phyloP scores from a whole-genome alignment of 1,140 invertebrate genomes.

The Solenopsis invicta region DNA sequence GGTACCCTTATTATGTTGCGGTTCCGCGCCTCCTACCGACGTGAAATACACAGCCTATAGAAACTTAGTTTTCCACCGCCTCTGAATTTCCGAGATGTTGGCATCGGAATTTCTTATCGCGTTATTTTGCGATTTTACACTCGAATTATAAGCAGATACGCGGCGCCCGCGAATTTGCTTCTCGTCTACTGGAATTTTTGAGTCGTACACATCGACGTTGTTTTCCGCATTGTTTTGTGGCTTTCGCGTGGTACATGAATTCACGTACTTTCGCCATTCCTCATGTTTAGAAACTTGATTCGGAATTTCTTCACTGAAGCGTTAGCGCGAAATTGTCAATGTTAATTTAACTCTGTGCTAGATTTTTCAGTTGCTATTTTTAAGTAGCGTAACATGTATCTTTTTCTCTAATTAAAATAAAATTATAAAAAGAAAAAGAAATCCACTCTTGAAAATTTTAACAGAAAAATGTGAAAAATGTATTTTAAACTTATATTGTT shows the following conservation, averaged over 20 bases:
- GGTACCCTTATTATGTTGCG: constrained; percentile 50
- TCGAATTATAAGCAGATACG: constrained; percentile 65
- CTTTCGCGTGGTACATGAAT: constrained; percentile 17
- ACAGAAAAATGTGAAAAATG: neutral
- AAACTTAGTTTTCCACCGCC: constrained; percentile 45
- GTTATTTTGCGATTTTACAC: constrained; percentile 64
- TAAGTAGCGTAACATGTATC: neutral
- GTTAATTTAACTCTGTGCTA: neutral
- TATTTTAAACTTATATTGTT: neutral
- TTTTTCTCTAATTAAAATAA: neutral
- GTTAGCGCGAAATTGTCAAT: constrained; percentile 16
- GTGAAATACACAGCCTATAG: constrained; percentile 55
- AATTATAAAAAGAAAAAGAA: neutral
- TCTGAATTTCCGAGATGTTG: constrained; percentile 35
- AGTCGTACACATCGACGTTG: constrained; percentile 41
- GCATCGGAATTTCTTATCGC: constrained; percentile 55
- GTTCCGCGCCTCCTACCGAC: constrained; percentile 21
- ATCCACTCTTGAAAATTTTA: neutral
- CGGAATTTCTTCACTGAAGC: constrained; percentile 30
- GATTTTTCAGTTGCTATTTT: neutral
- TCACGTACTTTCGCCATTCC: constrained; percentile 37
- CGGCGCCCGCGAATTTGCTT: constrained; percentile 32
- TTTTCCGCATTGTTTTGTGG: constrained; percentile 51
- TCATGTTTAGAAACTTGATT: constrained; percentile 46
- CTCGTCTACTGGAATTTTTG: constrained; percentile 49